Evolutionary conservation across 1,140 invertebrate species (phyloP).

Genomic region (Lepidurus couesii): DNA sequence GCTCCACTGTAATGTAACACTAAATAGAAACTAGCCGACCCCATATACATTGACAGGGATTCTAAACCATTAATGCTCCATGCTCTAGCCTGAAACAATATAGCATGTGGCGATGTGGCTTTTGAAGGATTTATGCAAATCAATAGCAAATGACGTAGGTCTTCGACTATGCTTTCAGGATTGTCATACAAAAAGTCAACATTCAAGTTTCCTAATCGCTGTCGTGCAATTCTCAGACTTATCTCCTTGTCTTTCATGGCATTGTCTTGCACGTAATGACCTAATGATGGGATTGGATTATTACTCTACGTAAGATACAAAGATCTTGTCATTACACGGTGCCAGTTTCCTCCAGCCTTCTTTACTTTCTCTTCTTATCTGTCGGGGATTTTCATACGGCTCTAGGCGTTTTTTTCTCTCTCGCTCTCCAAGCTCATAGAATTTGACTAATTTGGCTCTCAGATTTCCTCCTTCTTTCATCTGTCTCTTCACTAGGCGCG

Average conservation of each 20-base stretch:
- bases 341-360: not conserved
- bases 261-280: too few relatives aligned
- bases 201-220: not conserved
- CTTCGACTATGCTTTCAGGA: not conserved
- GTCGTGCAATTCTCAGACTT: not conserved
- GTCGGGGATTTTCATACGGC: not conserved
- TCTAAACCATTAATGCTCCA: not conserved
- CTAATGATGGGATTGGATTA: too few relatives aligned
- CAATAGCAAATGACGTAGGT: not conserved
- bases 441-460: conserved; percentile 3
- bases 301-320: too few relatives aligned
- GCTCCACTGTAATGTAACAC: too few relatives aligned
- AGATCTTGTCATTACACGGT: too few relatives aligned
- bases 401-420: not conserved
- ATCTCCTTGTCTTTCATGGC: conserved; percentile 24
- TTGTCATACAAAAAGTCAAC: not conserved
- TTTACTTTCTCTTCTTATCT: not conserved
- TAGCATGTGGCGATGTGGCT: not conserved
- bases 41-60: not conserved
- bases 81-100: not conserved
- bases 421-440: not conserved
- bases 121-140: not conserved
- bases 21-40: not conserved
- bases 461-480: not conserved
- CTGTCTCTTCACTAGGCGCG: not conserved